A percentile compares a stretch with the other conserved stretches of the same genome.
phyloP scores from a whole-genome alignment of 2,888 invertebrate genomes.

The Hetaerina titia region DNA sequence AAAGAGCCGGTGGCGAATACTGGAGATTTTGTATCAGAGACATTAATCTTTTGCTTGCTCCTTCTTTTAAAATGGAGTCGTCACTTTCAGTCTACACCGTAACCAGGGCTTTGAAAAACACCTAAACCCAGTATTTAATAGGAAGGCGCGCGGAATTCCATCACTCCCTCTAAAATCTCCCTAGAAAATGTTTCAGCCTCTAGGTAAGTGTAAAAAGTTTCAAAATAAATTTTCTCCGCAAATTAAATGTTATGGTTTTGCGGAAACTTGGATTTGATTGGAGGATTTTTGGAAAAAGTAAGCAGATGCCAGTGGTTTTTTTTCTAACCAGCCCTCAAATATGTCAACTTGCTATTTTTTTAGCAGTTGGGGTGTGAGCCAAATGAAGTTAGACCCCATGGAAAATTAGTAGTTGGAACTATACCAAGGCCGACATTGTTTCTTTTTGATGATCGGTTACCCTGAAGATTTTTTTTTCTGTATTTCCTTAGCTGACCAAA shows the following conservation, averaged over 20 bases:
- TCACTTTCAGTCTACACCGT: too few species aligned
- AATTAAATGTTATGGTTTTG: not conserved
- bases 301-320: not conserved
- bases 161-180: too few species aligned
- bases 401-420: not conserved
- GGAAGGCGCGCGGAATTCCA: too few species aligned
- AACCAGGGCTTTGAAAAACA: too few species aligned
- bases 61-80: too few species aligned
- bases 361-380: not conserved
- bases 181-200: too few species aligned
- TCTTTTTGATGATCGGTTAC: not conserved
- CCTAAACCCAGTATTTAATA: too few species aligned
- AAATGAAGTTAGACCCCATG: not conserved
- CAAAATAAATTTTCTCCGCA: not conserved
- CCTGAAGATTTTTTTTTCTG: not conserved
- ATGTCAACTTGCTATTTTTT: not conserved
- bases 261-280: not conserved
- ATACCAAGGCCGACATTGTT: not conserved
- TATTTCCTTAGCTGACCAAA: not conserved
- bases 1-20: too few species aligned
- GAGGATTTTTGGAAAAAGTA: not conserved
- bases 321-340: not conserved
- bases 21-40: too few species aligned
- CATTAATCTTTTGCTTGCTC: too few species aligned
- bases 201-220: not conserved